These are phyloP conservation scores for Serripes groenlandicus DNA, from an alignment of 2,888 invertebrate species.

Conservation along the genomic window DNA sequence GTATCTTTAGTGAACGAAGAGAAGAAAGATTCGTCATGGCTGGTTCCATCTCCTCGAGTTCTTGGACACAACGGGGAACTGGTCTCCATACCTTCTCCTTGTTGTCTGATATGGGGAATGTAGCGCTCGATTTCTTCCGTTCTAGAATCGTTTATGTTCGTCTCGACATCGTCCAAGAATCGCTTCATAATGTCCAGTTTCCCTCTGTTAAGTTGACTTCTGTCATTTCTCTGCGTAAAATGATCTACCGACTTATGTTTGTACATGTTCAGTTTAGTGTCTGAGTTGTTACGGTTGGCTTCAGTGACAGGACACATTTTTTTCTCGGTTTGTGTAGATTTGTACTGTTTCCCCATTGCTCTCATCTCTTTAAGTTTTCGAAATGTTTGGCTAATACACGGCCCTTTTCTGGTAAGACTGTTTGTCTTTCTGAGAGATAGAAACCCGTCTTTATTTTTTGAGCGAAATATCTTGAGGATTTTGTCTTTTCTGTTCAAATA, in stretches of 20 bases:
- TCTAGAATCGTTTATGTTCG: not conserved
- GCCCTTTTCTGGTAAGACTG: not conserved
- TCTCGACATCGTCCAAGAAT: not conserved
- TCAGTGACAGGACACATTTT: not conserved
- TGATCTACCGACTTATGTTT: not conserved
- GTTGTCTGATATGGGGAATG: not conserved
- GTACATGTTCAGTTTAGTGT: constrained; percentile 1
- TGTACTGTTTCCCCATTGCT: not conserved
- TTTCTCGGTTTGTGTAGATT: not conserved
- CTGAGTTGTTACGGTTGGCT: not conserved
- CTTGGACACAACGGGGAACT: constrained; percentile 7
- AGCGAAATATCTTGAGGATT: not conserved
- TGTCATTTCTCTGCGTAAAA: not conserved
- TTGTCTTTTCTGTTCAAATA: not conserved
- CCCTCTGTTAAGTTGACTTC: not conserved
- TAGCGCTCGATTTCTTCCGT: not conserved
- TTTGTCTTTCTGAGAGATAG: not conserved
- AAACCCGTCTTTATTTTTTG: not conserved
- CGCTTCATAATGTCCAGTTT: constrained; percentile 12
- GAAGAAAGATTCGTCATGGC: constrained; percentile 17
- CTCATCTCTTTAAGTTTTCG: constrained; percentile 8
- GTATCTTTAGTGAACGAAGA: not conserved
- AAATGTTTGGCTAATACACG: not conserved
- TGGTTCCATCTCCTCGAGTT: constrained; percentile 16
- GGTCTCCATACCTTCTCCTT: not conserved